Conservation (phyloP, 2,113 vertebrate genomes). For the Athene noctua region DNA sequence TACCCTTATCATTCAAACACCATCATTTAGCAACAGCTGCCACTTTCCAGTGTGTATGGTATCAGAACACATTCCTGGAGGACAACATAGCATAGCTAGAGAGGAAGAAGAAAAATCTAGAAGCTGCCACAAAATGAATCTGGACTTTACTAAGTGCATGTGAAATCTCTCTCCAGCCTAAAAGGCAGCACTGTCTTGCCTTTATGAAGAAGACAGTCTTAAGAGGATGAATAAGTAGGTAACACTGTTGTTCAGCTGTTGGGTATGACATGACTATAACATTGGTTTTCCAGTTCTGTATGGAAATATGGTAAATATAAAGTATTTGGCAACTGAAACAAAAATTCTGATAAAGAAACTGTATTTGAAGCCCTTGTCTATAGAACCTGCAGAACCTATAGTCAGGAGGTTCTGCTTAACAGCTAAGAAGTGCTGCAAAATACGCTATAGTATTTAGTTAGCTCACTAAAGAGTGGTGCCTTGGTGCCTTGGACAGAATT, state of each 20-base stretch:
- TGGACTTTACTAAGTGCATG: background rate
- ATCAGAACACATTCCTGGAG: background rate
- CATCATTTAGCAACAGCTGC: background rate
- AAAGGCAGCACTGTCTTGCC: background rate
- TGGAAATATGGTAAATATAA: background rate
- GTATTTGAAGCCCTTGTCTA: background rate
- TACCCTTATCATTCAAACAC: background rate
- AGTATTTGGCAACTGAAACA: background rate
- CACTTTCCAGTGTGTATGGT: background rate
- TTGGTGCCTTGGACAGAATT: background rate
- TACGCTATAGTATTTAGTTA: background rate
- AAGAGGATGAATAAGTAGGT: background rate
- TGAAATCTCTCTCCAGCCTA: background rate
- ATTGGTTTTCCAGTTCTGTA: background rate
- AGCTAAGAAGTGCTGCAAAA: background rate
- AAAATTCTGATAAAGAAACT: background rate
- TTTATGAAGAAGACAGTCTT: background rate
- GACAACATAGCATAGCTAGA: background rate
- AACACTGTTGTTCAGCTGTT: background rate
- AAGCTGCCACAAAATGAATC: background rate
- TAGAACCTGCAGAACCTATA: rapidly evolving
- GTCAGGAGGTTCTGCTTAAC: background rate
- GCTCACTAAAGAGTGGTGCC: background rate
- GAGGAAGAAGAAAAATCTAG: background rate
- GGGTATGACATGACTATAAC: background rate